These are phyloP conservation scores for Actinostola sp. DNA, from an alignment of 92 coral and sea anemone species.

Conservation along the genomic window DNA sequence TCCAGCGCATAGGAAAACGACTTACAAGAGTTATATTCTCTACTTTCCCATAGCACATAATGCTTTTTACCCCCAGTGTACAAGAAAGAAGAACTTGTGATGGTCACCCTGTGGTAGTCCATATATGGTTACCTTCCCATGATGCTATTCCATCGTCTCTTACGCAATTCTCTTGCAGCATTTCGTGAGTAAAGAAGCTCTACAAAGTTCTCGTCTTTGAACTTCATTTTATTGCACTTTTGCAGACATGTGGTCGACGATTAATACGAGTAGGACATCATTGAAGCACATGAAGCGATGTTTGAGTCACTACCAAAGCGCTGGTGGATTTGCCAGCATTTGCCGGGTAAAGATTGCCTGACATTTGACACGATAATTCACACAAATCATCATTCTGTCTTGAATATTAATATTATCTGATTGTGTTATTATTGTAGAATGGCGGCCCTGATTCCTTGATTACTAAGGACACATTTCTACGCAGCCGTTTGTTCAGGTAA, in stretches of 20 bases:
- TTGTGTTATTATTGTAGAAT: conserved; percentile 26
- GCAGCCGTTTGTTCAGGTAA: conserved; percentile 61
- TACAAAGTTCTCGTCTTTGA: neutral
- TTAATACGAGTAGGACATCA: conserved; percentile 66
- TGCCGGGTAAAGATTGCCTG: conserved; percentile 31
- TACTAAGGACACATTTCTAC: conserved; percentile 24
- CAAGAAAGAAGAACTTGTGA: neutral
- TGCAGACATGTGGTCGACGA: conserved; percentile 65
- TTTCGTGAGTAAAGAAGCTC: neutral
- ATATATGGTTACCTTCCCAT: conserved; percentile 18
- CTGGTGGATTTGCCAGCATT: conserved; percentile 44
- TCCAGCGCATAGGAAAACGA: no score
- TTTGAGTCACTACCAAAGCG: conserved; percentile 30
- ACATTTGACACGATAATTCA: neutral
- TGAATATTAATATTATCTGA: no score
- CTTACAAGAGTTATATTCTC: no score
- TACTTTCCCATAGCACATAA: no score
- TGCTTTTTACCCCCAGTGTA: no score
- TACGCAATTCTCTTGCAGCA: conserved; percentile 27
- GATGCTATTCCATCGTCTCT: conserved; percentile 7
- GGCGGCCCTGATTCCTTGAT: conserved; percentile 33
- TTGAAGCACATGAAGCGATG: conserved; percentile 62
- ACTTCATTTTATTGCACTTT: neutral
- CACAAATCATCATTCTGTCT: no score
- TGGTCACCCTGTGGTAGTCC: conserved; percentile 23